Evolutionary conservation across 2,113 vertebrate species (phyloP).

Genomic region (Xenopus laevis): DNA sequence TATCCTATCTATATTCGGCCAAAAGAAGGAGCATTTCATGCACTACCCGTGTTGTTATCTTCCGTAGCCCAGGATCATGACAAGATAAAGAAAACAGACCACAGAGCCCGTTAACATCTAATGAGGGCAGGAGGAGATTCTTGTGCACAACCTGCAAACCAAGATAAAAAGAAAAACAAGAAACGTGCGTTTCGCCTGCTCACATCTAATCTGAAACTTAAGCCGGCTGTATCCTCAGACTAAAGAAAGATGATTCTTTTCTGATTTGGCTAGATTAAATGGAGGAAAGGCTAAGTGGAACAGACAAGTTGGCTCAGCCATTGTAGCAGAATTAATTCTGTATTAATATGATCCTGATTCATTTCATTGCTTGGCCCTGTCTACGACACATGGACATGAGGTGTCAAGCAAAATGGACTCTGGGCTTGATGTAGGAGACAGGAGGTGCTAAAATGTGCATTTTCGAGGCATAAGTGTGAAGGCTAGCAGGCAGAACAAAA

Average conservation of each 20-base stretch:
- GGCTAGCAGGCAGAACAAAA: too few relatives aligned
- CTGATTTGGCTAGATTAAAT: slow-evolving; percentile 27
- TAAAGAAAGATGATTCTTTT: slow-evolving; percentile 20
- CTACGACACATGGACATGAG: too few relatives aligned
- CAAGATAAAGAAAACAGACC: slow-evolving; percentile 36
- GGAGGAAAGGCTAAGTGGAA: slow-evolving; percentile 24
- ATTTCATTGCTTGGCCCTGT: neutral
- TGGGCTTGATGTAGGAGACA: too few relatives aligned
- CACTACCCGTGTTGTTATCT: slow-evolving; percentile 10
- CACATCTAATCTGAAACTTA: slow-evolving; percentile 32
- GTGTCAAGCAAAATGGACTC: too few relatives aligned
- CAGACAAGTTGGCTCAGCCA: neutral
- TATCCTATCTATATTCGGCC: slow-evolving; percentile 5
- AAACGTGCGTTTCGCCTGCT: slow-evolving; percentile 16
- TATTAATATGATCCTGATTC: neutral
- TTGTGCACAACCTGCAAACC: slow-evolving; percentile 28
- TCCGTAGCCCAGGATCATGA: slow-evolving; percentile 6
- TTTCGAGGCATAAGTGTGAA: too few relatives aligned
- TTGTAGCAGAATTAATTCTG: neutral
- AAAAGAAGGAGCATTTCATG: slow-evolving; percentile 17
- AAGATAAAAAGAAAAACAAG: slow-evolving; percentile 34
- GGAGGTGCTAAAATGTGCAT: too few relatives aligned
- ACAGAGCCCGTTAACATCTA: slow-evolving; percentile 33
- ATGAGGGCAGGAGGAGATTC: slow-evolving; percentile 23
- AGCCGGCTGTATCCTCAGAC: slow-evolving; percentile 23